phyloP scores from a whole-genome alignment of 2,113 vertebrate genomes.

The Sterna hirundo region DNA sequence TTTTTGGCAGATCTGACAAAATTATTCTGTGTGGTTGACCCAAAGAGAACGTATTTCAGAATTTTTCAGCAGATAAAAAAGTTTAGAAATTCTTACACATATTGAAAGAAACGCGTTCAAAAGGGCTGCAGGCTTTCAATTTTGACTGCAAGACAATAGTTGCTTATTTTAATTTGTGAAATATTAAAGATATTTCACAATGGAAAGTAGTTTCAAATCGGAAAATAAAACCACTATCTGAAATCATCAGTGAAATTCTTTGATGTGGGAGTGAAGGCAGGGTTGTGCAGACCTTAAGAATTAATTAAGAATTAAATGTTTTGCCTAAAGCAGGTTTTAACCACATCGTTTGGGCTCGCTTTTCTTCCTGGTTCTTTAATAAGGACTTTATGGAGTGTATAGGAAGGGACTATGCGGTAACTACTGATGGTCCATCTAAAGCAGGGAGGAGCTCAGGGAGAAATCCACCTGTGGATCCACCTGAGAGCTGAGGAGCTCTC shows the following conservation, averaged over 20 bases:
- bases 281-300: neutral
- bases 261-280: neutral
- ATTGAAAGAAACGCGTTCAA: neutral
- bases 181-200: neutral
- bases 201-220: neutral
- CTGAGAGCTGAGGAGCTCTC: neutral
- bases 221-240: neutral
- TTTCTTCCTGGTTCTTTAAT: neutral
- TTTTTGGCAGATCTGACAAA: slow-evolving; percentile 12
- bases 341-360: accelerated
- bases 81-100: neutral
- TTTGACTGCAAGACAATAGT: neutral
- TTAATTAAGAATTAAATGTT: neutral
- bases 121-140: neutral
- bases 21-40: neutral
- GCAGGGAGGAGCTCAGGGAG: neutral
- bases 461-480: neutral
- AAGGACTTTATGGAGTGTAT: neutral
- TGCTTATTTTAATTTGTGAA: neutral
- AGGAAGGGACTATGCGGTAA: neutral
- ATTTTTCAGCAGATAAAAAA: neutral
- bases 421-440: accelerated
- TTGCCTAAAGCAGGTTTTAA: neutral
- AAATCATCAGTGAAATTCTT: neutral
- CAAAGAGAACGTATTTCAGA: neutral